Conservation (phyloP, 2,113 vertebrate species). For the Pomatostomus ruficeps region DNA sequence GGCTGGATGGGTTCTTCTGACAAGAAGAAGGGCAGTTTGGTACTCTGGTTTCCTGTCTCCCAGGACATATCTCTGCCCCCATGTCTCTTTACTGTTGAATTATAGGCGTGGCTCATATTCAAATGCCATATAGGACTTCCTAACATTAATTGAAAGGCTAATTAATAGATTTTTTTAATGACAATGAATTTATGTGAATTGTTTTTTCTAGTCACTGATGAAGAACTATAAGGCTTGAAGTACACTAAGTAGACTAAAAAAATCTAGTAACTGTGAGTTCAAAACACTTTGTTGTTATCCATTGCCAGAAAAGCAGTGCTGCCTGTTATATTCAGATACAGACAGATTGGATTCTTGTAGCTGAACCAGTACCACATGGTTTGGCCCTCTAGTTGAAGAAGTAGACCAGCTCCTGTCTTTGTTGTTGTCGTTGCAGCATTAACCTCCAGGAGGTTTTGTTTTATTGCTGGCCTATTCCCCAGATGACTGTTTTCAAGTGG, state of each 20-base stretch:
- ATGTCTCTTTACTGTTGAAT: background rate
- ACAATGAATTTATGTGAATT: background rate
- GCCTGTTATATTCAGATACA: background rate
- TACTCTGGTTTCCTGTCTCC: background rate
- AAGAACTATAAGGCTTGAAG: background rate
- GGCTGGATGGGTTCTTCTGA: background rate
- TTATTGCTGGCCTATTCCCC: background rate
- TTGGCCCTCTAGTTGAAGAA: background rate
- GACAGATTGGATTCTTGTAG: background rate
- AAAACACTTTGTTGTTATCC: background rate
- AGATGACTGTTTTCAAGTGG: slow-evolving; percentile 14
- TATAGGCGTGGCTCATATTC: background rate
- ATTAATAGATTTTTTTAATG: background rate
- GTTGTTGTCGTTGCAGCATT: background rate
- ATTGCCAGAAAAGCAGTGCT: background rate
- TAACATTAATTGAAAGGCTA: background rate
- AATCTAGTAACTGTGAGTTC: background rate
- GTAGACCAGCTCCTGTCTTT: background rate
- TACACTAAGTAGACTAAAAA: background rate
- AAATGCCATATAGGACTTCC: background rate
- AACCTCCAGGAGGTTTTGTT: slow-evolving; percentile 6
- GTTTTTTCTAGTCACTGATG: background rate
- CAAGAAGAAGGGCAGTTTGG: background rate
- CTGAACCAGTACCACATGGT: background rate
- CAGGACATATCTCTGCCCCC: background rate